Evolutionary conservation across 2,797 vertebrate genomes (phyloP).

Genomic region (Graptemys geographica): DNA sequence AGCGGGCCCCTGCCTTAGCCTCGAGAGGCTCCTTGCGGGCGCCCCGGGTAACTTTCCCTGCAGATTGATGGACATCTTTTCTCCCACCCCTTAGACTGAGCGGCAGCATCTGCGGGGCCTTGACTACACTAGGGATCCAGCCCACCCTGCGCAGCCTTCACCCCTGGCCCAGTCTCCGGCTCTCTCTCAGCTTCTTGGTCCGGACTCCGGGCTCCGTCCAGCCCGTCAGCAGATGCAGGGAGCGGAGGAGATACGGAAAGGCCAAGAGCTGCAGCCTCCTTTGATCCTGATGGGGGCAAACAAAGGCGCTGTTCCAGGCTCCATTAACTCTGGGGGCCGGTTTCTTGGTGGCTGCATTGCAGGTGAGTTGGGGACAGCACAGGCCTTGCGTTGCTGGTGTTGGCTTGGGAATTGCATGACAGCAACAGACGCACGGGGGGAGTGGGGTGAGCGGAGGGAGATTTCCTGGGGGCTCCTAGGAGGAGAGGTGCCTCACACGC

Average conservation of each 20-base stretch:
- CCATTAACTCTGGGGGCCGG: too few species aligned
- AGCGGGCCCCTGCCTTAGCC: neutral
- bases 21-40: neutral
- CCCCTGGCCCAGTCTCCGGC: too few species aligned
- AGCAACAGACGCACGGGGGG: neutral
- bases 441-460: too few species aligned
- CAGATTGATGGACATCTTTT: neutral
- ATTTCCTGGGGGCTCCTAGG: neutral
- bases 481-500: too few species aligned
- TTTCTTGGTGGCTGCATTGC: neutral
- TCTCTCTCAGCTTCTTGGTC: too few species aligned
- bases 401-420: neutral
- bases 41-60: neutral
- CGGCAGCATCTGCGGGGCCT: neutral
- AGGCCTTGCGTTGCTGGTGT: neutral
- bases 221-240: neutral
- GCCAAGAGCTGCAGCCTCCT: neutral
- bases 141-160: too few species aligned
- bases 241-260: neutral
- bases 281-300: too few species aligned
- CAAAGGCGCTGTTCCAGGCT: too few species aligned
- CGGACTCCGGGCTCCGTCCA: too few species aligned
- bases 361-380: neutral
- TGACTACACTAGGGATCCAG: too few species aligned
- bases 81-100: neutral